Base-by-base conservation (phyloP, 2,888 invertebrate species). In the Antheraea yamamai region DNA sequence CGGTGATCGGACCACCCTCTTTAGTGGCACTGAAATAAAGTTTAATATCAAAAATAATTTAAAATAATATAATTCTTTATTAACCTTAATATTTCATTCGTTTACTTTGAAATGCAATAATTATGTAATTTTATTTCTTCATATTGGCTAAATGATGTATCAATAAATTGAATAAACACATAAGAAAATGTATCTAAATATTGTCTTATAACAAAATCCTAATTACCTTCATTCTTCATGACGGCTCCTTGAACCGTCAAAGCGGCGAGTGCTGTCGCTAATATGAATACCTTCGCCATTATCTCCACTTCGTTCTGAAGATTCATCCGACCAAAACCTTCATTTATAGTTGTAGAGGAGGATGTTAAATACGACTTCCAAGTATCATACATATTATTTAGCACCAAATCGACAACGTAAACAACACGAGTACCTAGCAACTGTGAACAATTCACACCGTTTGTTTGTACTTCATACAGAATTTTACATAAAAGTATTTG, bases 311-410 rank as follows among this genome's bases (percentile, higher is more conserved):
- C 70, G 81, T 80, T 89, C 83, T 91, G 87, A 85, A 72, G 26
- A 35, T 55, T 68, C 77, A 76, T 72, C 74, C 61, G 74, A 64
- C 30, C 75, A 76, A 72, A 68, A 76, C 80, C 74, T 73, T 81
- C 82, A 85, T 90, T 86, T 92, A 92, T 92, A 92, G 76, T 80
- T 81, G 78, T 79, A 77, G 74, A 79, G 64, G n/a, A 80, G 79
- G 81, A 81, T 80, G 79, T 78, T 75, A 76, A 83, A 82, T 75
- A 75, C 77, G 74, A 77, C 77, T 91, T 91, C 92, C 82, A 80
- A 88, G 91, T 91, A 92, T 87, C 85, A 82, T 77, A 80, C 78
- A 78, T 81, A 78, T 77, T 80, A 79, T 80, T 82, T 81, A 82
- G 77, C 77, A 75, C 80, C 81, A 79, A 88, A 88, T 86, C 83